Evolutionary conservation across 2,888 invertebrate species (phyloP), one percentile per base, ranked within the genome.

Genomic region (Lymantria dispar): DNA sequence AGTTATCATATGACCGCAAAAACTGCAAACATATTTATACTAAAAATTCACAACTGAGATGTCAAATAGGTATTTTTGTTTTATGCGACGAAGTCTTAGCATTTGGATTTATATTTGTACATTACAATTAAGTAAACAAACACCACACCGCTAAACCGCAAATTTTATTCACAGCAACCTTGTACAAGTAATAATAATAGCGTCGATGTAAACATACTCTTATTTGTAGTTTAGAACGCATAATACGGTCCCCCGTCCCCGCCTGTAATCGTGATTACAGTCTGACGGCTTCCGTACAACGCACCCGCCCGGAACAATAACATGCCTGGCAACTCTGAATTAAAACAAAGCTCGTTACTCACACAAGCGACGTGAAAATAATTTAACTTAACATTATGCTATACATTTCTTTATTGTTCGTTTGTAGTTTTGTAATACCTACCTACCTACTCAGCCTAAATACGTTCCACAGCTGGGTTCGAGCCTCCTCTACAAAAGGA

Each of bases 251-350:
- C 54, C 58, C 48, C 50, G 48, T 56, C 55, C 52, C 57, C 46
- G 52, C 44, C 52, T 52, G 59, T 62, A 64, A 68, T 70, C 71
- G 59, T 73, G 72, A 76, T 76, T 70, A 72, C 68, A 60, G 51
- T 48, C 51, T 56, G 66, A 65, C 75, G 75, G 75, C 78, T 82
- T 80, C 80, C 80, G 78, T 66, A 61, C 73, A 69, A 68, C 70
- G 80, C 84, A 80, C 74, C 77, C 76, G 76, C 62, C 78, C 78
- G 80, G 78, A 83, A 85, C 83, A 75, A 78, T 76, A 81, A 79
- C 78, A 79, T 64, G 67, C 58, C 66, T 63, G 64, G 59, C 68
- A 68, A 70, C 68, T 70, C 68, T 62, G 65, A 72, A 71, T 68
- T 72, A 70, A 74, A 80, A 80, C 79, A 78, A 80, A 76, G 78